phyloP scores from a whole-genome alignment of 2,888 invertebrate species.

The Torymus aiolomorphi region DNA sequence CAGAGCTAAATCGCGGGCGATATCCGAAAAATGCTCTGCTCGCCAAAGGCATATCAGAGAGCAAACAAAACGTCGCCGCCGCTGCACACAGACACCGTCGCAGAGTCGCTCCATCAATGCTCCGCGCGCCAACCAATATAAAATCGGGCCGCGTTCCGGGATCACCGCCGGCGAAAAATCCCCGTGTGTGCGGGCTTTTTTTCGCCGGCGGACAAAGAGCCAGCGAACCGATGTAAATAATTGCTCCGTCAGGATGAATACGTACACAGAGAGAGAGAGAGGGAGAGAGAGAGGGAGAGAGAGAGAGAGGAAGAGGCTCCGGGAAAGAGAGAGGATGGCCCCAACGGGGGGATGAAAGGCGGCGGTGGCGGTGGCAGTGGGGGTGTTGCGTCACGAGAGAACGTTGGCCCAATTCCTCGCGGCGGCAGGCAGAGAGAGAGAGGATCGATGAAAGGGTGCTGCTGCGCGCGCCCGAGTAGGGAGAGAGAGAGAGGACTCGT shows the following conservation, averaged over 20 bases:
- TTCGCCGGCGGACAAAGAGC: background rate
- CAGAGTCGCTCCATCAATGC: background rate
- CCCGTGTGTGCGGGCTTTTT: too few relatives aligned
- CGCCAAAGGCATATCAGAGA: too few relatives aligned
- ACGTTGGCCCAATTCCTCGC: conserved; percentile 63
- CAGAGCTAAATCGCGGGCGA: too few relatives aligned
- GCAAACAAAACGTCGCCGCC: too few relatives aligned
- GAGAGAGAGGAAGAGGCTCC: too few relatives aligned
- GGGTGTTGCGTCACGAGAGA: conserved; percentile 60
- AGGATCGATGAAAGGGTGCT: conserved; percentile 65
- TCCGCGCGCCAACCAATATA: background rate
- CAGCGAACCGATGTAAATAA: conserved; percentile 60
- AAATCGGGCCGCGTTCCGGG: too few relatives aligned
- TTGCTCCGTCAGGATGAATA: conserved; percentile 60
- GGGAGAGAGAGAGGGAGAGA: too few relatives aligned
- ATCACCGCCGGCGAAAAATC: too few relatives aligned
- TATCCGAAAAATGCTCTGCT: too few relatives aligned
- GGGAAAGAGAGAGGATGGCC: background rate
- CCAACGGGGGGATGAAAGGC: conserved; percentile 28
- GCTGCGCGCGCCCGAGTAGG: conserved; percentile 55
- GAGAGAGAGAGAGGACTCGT: too few relatives aligned
- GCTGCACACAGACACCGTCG: too few relatives aligned
- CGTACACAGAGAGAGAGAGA: conserved; percentile 55
- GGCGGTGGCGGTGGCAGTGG: conserved; percentile 5
- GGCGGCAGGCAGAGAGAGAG: conserved; percentile 50